Evolutionary conservation across 1,140 invertebrate genomes (phyloP), one percentile per base, ranked within the genome.

Genomic region (Drosophila sturtevanti): DNA sequence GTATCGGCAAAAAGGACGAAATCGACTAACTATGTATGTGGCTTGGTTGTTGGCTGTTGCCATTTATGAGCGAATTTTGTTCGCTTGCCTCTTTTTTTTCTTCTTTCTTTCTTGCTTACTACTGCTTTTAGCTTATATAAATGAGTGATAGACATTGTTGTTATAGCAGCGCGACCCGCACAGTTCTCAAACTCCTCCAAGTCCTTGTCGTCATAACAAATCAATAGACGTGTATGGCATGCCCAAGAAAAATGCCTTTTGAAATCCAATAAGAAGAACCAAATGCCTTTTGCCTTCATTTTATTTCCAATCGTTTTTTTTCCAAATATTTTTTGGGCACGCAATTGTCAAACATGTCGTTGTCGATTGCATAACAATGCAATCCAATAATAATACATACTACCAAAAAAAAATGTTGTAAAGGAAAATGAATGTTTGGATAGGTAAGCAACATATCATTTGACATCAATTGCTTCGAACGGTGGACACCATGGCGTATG

Each of bases 351-450:
- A 77, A 61, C 67, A 37, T 52, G 61, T 48, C 62, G 56, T 14
- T 62, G 35, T 61, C 56, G 73, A 81, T 81, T 81, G 79, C 79
- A 81, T 77, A 81, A 81, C 78, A 81, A 81, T 81, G 79, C 79
- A 81, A 81, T 81, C 61, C 70, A 77, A 77, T 74, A 74, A 74
- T 65, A 73, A 73, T 58, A 48, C 41, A 54, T 11, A 41, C 21
- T 38, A 60, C n/a, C 9, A 38, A 51, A 37, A 41, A 37, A 62
- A 37, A 62, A 16, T 41, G 58, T 31, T 24, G 10, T 63, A 34
- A 35, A 31, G 37, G 16, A 22, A 61, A 55, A n/a, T 51, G 67
- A 55, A 38, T 63, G 66, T n/a, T 51, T 34, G 31, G 41, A 70
- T 61, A 77, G 72, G 72, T 75, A 68, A 71, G 68, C 78, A 80